Percentiles rank a stretch among this genome's conserved stretches.
Evolutionary conservation across 92 coral and sea anemone species (phyloP).

Genomic region (Meandrina meandrites): DNA sequence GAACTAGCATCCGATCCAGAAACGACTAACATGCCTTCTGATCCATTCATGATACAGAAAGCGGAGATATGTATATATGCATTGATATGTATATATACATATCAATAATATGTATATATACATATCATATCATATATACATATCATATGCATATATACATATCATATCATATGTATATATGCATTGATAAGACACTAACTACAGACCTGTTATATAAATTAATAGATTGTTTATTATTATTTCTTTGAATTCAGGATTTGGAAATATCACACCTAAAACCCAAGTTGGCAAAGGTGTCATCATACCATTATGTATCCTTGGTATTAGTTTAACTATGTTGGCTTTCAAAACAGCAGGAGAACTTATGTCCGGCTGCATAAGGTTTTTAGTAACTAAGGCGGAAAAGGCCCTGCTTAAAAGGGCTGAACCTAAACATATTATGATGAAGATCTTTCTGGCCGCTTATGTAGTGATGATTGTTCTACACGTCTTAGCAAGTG

Average conservation of each 20-base stretch:
- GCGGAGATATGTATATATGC: too few relatives aligned
- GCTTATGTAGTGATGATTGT: background rate
- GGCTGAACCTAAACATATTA: background rate
- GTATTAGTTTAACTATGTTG: conserved; percentile 55
- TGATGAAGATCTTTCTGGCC: background rate
- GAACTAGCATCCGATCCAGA: too few relatives aligned
- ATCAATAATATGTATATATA: too few relatives aligned
- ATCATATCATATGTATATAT: too few relatives aligned
- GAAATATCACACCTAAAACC: conserved; percentile 58
- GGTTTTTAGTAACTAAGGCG: too few relatives aligned
- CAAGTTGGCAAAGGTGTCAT: conserved; percentile 44
- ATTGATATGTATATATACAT: too few relatives aligned
- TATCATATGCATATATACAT: too few relatives aligned
- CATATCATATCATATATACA: too few relatives aligned
- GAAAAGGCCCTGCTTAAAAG: background rate
- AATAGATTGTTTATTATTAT: background rate
- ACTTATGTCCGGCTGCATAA: conserved; percentile 22
- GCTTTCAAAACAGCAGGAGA: conserved; percentile 65
- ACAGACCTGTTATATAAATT: too few relatives aligned
- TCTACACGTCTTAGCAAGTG: background rate
- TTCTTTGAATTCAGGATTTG: conserved; percentile 42
- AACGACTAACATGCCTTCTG: too few relatives aligned
- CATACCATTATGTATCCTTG: conserved; percentile 43
- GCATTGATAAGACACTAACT: too few relatives aligned
- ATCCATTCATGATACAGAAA: too few relatives aligned